Percentiles rank a stretch among this genome's conserved stretches.
These are phyloP conservation scores for Paraescarpia echinospica DNA, from an alignment of 1,140 invertebrate species.

Conservation along the genomic window DNA sequence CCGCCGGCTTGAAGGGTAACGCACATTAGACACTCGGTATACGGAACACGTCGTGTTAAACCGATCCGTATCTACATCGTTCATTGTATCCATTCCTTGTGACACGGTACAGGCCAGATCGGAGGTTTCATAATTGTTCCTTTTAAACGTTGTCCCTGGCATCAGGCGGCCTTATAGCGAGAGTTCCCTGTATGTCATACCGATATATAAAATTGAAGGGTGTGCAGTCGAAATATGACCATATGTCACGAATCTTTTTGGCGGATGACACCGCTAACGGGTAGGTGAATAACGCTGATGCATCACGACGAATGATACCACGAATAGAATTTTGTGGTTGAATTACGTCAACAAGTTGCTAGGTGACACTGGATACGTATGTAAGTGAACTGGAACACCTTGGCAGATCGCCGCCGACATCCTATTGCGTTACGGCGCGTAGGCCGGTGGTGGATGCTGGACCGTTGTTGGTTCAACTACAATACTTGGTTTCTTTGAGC, in stretches of 20 bases:
- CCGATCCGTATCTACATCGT: too few relatives aligned
- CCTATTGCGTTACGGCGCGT: not conserved
- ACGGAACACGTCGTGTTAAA: too few relatives aligned
- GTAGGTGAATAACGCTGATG: not conserved
- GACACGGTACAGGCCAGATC: too few relatives aligned
- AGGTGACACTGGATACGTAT: not conserved
- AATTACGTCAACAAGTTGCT: not conserved
- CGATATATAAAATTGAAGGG: too few relatives aligned
- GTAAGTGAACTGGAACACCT: too few relatives aligned
- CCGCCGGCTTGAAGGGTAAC: too few relatives aligned
- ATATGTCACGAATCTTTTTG: not conserved
- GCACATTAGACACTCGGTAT: too few relatives aligned
- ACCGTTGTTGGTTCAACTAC: not conserved
- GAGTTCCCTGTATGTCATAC: not conserved
- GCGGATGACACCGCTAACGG: not conserved
- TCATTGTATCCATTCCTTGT: too few relatives aligned
- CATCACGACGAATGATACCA: not conserved
- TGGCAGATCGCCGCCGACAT: not conserved
- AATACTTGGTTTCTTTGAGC: not conserved
- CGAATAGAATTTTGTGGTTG: too few relatives aligned
- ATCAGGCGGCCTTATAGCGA: not conserved
- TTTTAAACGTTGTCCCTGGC: not conserved
- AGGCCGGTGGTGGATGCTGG: not conserved
- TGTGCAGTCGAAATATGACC: too few relatives aligned
- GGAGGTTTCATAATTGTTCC: not conserved